phyloP scores from a whole-genome alignment of 2,888 invertebrate species.

The Luperina nickerlii region DNA sequence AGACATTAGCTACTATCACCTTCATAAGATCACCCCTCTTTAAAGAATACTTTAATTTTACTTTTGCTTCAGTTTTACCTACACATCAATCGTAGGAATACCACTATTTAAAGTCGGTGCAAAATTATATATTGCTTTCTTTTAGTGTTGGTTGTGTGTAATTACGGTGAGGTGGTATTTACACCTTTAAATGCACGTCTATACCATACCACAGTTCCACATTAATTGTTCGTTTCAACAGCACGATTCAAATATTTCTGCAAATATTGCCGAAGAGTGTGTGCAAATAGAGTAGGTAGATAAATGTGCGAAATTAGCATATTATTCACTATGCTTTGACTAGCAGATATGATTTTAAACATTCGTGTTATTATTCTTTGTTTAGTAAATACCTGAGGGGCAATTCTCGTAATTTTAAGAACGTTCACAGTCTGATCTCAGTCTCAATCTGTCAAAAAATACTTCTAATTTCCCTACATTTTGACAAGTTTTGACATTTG shows the following conservation, averaged over 20 bases:
- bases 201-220: background rate
- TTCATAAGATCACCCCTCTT: background rate
- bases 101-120: conserved; percentile 17
- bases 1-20: no score
- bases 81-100: conserved; percentile 13
- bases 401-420: no score
- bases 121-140: conserved; percentile 28
- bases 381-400: no score
- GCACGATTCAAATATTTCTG: conserved; percentile 14
- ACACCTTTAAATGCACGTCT: conserved; percentile 17
- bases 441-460: no score
- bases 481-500: no score
- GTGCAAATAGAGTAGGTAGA: background rate
- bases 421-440: no score
- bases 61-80: background rate
- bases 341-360: background rate
- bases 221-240: conserved; percentile 33
- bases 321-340: background rate
- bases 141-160: conserved; percentile 9
- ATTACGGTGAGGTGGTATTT: conserved; percentile 45
- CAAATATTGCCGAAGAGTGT: background rate
- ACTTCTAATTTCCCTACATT: no score
- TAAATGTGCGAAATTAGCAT: background rate
- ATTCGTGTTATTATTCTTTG: background rate
- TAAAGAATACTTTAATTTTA: background rate